Evolutionary conservation across 2,797 vertebrate genomes (phyloP), one percentile per base, ranked within the genome.

Genomic region (Halcyon badia): DNA sequence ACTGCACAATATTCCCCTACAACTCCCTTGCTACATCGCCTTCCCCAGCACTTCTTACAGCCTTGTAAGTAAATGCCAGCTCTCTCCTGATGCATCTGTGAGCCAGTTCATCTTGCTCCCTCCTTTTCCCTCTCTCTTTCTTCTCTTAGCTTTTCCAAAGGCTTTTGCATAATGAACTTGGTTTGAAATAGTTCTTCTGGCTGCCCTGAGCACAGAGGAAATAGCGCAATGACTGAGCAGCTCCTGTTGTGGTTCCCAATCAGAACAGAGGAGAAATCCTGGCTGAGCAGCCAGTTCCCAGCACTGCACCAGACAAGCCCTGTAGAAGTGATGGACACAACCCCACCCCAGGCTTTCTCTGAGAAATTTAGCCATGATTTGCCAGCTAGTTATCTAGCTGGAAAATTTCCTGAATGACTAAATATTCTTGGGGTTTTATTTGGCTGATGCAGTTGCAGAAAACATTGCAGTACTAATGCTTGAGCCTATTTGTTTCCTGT

Each of bases 401-500:
- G 15, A 88, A 94, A 76, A 76, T 14, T 10, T 66, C 57, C 48
- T 44, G 33, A 90, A 52, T 20, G 11, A 21, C 41, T 49, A 49
- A 85, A 60, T 44, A 42, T 33, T 61, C 33, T 26, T 35, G 35
- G 14, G 58, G 25, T 4, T 49, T 79, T 39, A 18, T n/a, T 21
- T 31, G 26, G n/a, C 64, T 33, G n/a, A 52, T 49, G 35, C n/a
- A 22, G 4, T 60, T 73, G 60, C 39, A 64, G 58, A 66, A 79
- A 62, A 68, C 5, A 13, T 9, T 31, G 15, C 10, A 13, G 8
- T 17, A 28, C 7, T 48, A 28, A 30, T 9, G 11, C 8, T 61
- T 0, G 0, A 78, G 42, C 11, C 41, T 37, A 14, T 49, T 92
- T 25, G 10, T 60, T 66, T 77, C 35, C 30, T 60, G 1, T 1